A percentile compares a stretch with the other conserved stretches of the same genome.
Conservation (phyloP, 2,888 invertebrate genomes). For the Stictocephala bisonia region DNA sequence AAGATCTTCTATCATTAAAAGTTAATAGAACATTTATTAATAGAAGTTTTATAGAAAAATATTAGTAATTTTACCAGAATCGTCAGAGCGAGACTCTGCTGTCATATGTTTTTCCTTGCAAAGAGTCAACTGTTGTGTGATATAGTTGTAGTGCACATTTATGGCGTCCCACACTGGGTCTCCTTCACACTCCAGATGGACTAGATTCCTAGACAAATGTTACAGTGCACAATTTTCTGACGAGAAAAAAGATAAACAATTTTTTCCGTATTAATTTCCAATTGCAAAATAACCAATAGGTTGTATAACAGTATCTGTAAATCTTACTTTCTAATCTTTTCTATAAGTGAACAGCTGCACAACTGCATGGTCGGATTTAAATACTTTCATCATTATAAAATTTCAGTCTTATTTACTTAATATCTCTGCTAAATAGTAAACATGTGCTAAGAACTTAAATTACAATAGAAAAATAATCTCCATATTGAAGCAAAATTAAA, state of each 20-base stretch:
- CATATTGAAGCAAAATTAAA: too few species aligned
- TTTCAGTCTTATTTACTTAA: too few species aligned
- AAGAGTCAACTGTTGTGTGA: conserved; percentile 74
- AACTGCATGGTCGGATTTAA: too few species aligned
- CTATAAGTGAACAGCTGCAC: too few species aligned
- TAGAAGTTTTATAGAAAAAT: not conserved
- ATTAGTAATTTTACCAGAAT: conserved; percentile 45
- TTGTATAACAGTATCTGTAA: not conserved
- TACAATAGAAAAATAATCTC: too few species aligned
- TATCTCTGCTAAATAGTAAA: too few species aligned
- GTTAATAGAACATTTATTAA: conserved; percentile 45
- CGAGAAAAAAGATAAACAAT: too few species aligned
- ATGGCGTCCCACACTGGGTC: conserved; percentile 99
- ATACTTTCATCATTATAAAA: too few species aligned
- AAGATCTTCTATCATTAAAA: conserved; percentile 38
- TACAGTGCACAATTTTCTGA: too few species aligned
- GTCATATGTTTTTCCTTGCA: conserved; percentile 74
- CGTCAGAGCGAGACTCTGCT: conserved; percentile 63
- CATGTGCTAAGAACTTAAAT: too few species aligned
- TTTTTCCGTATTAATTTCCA: not conserved
- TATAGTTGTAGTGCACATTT: conserved; percentile 82
- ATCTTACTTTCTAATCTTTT: too few species aligned
- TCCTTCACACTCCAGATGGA: conserved; percentile 79
- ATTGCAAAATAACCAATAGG: not conserved
- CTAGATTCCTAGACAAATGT: conserved; percentile 68